Conservation (phyloP, 2,113 vertebrate species). For the Pseudorectes ferrugineus region DNA sequence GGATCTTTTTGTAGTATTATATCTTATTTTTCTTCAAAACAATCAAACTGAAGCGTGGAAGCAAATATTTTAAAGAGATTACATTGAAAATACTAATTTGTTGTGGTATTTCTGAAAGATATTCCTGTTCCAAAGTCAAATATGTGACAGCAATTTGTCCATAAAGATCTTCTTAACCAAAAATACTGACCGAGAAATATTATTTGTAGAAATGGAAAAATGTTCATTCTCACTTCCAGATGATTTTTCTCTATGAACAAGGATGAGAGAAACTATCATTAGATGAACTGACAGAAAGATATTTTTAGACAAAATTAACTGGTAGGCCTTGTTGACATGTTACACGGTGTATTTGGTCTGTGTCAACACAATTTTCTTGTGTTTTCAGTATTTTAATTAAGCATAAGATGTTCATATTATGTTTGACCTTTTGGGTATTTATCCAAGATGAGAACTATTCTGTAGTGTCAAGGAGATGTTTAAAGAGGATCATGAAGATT, state of each 20-base stretch:
- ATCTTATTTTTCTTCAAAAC: not conserved
- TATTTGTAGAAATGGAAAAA: not conserved
- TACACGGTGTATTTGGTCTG: not conserved
- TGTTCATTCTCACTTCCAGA: not conserved
- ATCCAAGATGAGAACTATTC: not conserved
- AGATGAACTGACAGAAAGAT: not conserved
- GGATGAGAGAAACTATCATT: not conserved
- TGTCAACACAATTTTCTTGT: not conserved
- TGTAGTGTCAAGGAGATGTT: not conserved
- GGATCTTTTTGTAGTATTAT: not conserved
- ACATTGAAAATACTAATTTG: not conserved
- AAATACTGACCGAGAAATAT: not conserved
- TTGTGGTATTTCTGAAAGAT: not conserved
- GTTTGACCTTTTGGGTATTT: not conserved
- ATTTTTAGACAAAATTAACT: not conserved
- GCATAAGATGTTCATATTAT: not conserved
- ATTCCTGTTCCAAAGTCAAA: not conserved
- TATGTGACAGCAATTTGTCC: not conserved
- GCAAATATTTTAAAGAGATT: not conserved
- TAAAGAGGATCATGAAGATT: not conserved
- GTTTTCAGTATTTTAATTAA: constrained; percentile 4
- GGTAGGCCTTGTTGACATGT: not conserved
- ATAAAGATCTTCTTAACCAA: not conserved
- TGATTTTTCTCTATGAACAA: not conserved
- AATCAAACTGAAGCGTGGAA: not conserved